phyloP scores from a whole-genome alignment of 2,113 vertebrate species.

The Chamaea fasciata region DNA sequence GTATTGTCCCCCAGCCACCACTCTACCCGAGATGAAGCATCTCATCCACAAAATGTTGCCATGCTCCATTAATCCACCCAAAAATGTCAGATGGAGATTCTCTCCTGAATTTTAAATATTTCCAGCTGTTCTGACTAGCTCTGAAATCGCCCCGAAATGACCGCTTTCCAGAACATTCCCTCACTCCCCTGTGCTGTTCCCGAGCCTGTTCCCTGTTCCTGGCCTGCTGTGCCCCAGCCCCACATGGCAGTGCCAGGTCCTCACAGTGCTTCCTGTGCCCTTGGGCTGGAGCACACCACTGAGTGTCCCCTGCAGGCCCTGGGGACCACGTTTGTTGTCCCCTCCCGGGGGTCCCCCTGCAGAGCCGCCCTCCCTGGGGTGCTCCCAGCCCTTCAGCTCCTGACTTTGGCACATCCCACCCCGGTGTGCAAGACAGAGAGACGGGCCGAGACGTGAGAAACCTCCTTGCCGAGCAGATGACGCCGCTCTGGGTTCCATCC shows the following conservation, averaged over 20 bases:
- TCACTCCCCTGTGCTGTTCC: neutral
- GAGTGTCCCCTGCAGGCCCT: rapidly evolving
- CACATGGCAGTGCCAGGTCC: neutral
- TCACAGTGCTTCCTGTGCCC: rapidly evolving
- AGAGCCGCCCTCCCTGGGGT: rapidly evolving
- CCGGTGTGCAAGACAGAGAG: neutral
- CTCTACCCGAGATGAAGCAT: neutral
- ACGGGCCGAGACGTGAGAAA: neutral
- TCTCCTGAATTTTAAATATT: conserved; percentile 8
- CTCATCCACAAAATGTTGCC: conserved; percentile 19
- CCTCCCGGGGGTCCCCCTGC: neutral
- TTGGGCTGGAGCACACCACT: rapidly evolving
- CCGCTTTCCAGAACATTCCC: neutral
- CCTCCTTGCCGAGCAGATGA: neutral
- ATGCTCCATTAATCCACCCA: conserved; percentile 33
- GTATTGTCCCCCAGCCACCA: neutral
- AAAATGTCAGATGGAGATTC: conserved; percentile 15
- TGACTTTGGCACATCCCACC: neutral
- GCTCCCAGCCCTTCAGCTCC: neutral
- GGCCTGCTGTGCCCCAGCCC: neutral
- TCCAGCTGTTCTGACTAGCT: neutral
- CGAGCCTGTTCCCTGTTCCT: neutral
- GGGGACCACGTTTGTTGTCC: rapidly evolving
- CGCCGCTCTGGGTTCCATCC: neutral
- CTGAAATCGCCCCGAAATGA: neutral